These are phyloP conservation scores for Mactromeris polynyma DNA, from an alignment of 2,888 invertebrate genomes.

Conservation along the genomic window DNA sequence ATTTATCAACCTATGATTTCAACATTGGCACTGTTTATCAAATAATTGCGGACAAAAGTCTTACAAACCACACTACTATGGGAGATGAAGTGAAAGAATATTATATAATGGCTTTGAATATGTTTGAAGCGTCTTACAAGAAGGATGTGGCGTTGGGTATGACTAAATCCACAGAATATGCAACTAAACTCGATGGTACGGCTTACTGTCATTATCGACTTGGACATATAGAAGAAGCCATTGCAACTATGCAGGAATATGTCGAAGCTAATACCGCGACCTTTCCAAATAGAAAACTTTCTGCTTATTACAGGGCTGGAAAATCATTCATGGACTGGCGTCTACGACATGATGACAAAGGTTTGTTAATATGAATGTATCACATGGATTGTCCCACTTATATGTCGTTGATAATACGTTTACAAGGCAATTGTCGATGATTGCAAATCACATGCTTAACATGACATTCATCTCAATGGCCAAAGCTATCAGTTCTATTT, in stretches of 20 bases:
- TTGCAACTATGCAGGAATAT: not conserved
- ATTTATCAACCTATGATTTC: conserved; percentile 6
- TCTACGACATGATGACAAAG: not conserved
- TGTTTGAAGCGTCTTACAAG: not conserved
- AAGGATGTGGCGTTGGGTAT: not conserved
- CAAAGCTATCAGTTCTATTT: not conserved
- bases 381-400: not conserved
- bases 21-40: not conserved
- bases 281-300: not conserved
- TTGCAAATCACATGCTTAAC: not conserved
- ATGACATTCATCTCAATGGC: not conserved
- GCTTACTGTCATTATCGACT: not conserved
- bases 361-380: not conserved
- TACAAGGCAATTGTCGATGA: not conserved
- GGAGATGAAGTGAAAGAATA: not conserved
- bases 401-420: not conserved
- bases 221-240: not conserved
- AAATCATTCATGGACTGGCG: not conserved
- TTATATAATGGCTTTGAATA: not conserved
- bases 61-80: not conserved
- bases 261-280: not conserved
- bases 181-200: not conserved
- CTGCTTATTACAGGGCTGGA: not conserved
- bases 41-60: not conserved
- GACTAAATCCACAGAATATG: not conserved